A percentile compares a stretch with the other conserved stretches of the same genome.
Evolutionary conservation across 2,888 invertebrate species (phyloP).

Genomic region (Atethmia centrago): DNA sequence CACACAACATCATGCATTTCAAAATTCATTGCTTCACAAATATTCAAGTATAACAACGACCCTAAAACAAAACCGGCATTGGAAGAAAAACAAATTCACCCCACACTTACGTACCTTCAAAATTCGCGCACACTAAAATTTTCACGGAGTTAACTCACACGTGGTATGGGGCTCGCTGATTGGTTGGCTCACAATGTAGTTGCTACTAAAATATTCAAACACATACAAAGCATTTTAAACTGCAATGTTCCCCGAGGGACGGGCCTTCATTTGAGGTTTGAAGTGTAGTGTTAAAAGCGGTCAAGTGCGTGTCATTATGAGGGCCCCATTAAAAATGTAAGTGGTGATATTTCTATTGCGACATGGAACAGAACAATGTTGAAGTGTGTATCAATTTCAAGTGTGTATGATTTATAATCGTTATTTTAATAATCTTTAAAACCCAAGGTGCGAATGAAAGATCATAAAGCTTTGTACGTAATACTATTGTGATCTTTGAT

Average conservation of each 20-base stretch:
- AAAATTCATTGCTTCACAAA: conserved; percentile 52
- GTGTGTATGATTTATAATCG: neutral
- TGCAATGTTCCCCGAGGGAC: conserved; percentile 63
- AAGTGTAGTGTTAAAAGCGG: conserved; percentile 68
- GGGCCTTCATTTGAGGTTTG: conserved; percentile 67
- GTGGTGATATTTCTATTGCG: conserved; percentile 41
- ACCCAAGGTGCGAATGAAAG: too few species aligned
- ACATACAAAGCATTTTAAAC: conserved; percentile 68
- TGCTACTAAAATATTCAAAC: conserved; percentile 70
- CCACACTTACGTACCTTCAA: conserved; percentile 50
- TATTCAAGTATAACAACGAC: conserved; percentile 23
- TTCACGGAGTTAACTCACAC: conserved; percentile 59
- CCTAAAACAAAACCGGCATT: conserved; percentile 50
- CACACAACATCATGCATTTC: conserved; percentile 43
- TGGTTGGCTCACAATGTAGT: conserved; percentile 63
- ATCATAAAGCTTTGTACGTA: neutral
- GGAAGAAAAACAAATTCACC: conserved; percentile 61
- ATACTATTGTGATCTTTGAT: neutral
- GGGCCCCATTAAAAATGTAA: conserved; percentile 56
- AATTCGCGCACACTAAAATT: conserved; percentile 49
- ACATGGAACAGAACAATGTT: neutral
- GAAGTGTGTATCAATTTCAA: neutral
- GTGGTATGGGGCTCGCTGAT: conserved; percentile 53
- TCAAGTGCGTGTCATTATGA: conserved; percentile 63
- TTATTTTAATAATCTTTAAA: neutral